Evolutionary conservation across 2,113 vertebrate genomes (phyloP).

Genomic region (Sinosuthora webbiana): DNA sequence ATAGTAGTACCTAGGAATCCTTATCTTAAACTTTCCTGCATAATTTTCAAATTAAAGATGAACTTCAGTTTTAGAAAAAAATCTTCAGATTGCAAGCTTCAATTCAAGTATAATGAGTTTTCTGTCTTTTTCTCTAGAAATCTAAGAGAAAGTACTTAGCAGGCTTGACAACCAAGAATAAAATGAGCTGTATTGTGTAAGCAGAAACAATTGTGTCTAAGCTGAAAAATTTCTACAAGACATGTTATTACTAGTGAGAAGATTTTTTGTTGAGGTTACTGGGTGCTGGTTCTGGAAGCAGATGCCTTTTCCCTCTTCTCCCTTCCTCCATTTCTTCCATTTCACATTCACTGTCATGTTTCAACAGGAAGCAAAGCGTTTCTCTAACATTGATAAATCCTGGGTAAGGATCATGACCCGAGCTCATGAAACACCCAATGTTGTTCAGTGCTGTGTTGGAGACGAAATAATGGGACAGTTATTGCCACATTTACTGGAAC

Average conservation of each 20-base stretch:
- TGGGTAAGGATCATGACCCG: constrained; percentile 97
- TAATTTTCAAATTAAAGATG: background rate
- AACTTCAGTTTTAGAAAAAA: background rate
- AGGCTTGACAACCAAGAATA: background rate
- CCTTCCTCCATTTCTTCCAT: background rate
- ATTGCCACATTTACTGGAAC: constrained; percentile 90
- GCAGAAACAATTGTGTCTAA: background rate
- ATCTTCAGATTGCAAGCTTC: background rate
- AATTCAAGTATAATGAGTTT: background rate
- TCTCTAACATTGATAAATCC: constrained; percentile 96
- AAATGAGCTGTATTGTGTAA: background rate
- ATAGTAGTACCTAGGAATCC: background rate
- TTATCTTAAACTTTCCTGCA: background rate
- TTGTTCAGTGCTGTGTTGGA: constrained; percentile 91
- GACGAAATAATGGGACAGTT: constrained; percentile 95
- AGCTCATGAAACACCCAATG: constrained; percentile 90
- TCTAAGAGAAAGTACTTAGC: background rate
- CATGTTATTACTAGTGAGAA: background rate
- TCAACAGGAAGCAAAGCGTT: constrained; percentile 91
- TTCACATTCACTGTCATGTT: background rate
- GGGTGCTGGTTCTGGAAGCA: background rate
- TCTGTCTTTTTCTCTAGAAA: background rate
- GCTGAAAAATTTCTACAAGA: background rate
- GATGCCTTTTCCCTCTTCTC: background rate
- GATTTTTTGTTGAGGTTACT: background rate